Base-by-base conservation (phyloP, 2,888 invertebrate genomes). In the Prosopocoilus inquinatus region DNA sequence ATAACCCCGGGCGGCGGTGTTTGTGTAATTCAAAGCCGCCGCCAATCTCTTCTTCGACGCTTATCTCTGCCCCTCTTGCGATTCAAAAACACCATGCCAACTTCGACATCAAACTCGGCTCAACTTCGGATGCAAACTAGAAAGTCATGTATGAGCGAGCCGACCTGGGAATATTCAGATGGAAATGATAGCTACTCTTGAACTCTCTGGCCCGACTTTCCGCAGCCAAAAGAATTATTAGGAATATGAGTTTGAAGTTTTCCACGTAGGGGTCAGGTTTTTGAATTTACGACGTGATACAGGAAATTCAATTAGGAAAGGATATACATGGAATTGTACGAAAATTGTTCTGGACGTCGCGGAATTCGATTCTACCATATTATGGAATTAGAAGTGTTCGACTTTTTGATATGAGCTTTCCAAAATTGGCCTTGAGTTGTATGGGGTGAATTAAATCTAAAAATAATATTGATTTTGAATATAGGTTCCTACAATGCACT, bases 141-240 rank as follows among this genome's bases (percentile, higher is more conserved):
- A 41, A 41, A 41, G 41, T 41, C 41, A 41, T 41, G 41, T 41
- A 41, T 15, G 41, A 41, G 41, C 15, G 41, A 16, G 12, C 15
- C 41, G 41, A 41, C 41, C 15, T 41, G 41, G 41, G 41, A 41
- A 41, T 41, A 41, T 41, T 41, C 41, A 11, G 41, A 41, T 41
- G 41, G 41, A 41, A 41, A 41, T 41, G 41, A 41, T 41, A 41
- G 41, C 41, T 11, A 41, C 41, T 41, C 41, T 41, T 41, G 13
- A 41, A 41, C 41, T 41, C 38, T 11, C 38, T 12, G 38, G 12
- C 38, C 15, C 41, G 16, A 41, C 41, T 41, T 41, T 41, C 41
- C 41, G 9, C 41, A 15, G 3, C 13, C 41, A 36, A 36, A 36
- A 36, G 36, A 11, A 36, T 36, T 36, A 36, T 36, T 36, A 41